Base-by-base conservation (phyloP, 2,797 vertebrate species). In the Sebastes oblongus region DNA sequence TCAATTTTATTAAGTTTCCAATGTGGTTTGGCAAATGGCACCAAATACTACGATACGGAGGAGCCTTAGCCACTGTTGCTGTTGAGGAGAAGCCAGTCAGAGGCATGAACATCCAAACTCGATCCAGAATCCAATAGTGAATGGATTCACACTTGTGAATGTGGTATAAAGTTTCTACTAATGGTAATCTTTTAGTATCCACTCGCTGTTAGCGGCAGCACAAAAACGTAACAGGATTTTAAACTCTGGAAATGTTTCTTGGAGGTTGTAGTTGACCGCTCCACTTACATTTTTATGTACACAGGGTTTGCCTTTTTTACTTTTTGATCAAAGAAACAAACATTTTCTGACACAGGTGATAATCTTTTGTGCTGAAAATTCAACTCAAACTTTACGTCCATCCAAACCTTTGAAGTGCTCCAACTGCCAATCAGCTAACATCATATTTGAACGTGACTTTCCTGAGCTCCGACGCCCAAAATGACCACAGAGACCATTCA, bases 11-110 rank as follows among this genome's bases (percentile, higher is more conserved):
- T 30, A 29, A 30, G 60, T 65, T 83, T 72, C 73, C 70, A 77
- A 34, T 36, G 83, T 82, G 65, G 75, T 68, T 92, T 88, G 81
- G 82, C 46, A 66, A 67, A 68, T 29, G 2, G 8, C 22, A 80
- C 46, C 3, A 68, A 60, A 73, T 62, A 50, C n/a, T 61, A 27
- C 27, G 64, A 58, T 52, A 61, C 46, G 3, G 11, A 54, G 34
- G 39, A 83, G 80, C 55, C 4, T 64, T 29, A 64, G 76, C 34
- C 68, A 66, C 66, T 77, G 62, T 55, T 75, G 42, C 66, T 87
- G 1, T 39, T 77, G 55, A 83, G 61, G 34, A 69, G 56, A 73
- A 60, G 74, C 58, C 60, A 78, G 71, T 66, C 76, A 76, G 52
- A 50, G 54, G 36, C 54, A 69, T 0, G 14, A 64, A 60, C 67